Evolutionary conservation across 2,113 vertebrate genomes (phyloP), one percentile per base, ranked within the genome.

Genomic region (Phaetusa simplex): DNA sequence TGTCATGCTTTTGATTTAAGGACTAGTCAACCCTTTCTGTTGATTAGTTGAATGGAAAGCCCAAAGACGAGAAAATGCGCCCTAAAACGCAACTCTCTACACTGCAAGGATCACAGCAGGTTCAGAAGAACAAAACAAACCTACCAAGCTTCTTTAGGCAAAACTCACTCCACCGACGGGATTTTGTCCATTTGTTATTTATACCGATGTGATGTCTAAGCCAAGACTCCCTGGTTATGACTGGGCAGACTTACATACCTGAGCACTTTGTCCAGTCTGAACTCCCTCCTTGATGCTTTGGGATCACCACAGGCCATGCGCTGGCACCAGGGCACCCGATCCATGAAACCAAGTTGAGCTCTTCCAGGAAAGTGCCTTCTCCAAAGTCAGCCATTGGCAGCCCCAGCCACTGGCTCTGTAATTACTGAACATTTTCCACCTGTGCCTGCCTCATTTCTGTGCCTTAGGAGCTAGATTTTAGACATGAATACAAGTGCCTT

Each of bases 261-360:
- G 42, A 66, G 32, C 22, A 30, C 59, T 88, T 77, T 53, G 10
- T 56, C 90, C 70, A 66, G 11, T 62, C 55, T 65, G 8, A 9
- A 5, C 4, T 86, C 12, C n/a, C 5, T 53, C 34, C 42, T n/a
- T 78, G 30, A 17, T 3, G 2, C 16, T 56, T 47, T 81, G 38
- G 19, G 42, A 69, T 86, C 13, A 30, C 36, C 34, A n/a, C 1
- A 85, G 21, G 11, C 23, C 21, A 36, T 0, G 0, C 30, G 8
- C 15, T 76, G 34, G 23, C 56, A 90, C 10, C 49, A 79, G 36
- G 21, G 9, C 27, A 56, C 43, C 9, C 1, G 2, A 45, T 30
- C 45, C 40, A 23, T 83, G 43, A 22, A 80, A 69, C 6, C 50
- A 45, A 49, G 11, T 29, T 77, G 19, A 81, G 10, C 29, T 23